Evolutionary conservation across 2,113 vertebrate genomes (phyloP).

Genomic region (Hippocampus comes): DNA sequence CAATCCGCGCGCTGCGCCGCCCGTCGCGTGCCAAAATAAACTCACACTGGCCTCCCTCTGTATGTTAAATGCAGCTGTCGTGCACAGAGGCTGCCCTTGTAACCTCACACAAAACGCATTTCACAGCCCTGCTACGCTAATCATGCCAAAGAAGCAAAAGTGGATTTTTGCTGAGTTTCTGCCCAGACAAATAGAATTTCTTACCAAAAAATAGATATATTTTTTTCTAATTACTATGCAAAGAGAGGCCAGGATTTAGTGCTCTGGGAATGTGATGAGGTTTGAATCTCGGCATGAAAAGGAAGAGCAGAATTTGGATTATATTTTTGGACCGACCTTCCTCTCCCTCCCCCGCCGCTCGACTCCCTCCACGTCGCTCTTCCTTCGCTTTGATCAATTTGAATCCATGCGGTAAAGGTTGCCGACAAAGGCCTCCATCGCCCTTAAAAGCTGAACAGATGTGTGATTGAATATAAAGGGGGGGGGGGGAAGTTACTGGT

Average conservation of each 20-base stretch:
- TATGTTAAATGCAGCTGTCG: slow-evolving; percentile 15
- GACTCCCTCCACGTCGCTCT: not conserved
- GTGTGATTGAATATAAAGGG: slow-evolving; percentile 25
- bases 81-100: slow-evolving; percentile 30
- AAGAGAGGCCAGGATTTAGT: not conserved
- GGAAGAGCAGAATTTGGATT: slow-evolving; percentile 7
- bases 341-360: slow-evolving; percentile 4
- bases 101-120: not conserved
- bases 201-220: too few relatives aligned
- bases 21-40: slow-evolving; percentile 12
- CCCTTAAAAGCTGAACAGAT: slow-evolving; percentile 49
- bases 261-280: slow-evolving; percentile 11
- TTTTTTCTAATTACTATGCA: too few relatives aligned
- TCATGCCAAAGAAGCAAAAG: too few relatives aligned
- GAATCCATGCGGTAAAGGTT: slow-evolving; percentile 32
- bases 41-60: slow-evolving; percentile 7
- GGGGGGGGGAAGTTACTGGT: too few relatives aligned
- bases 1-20: slow-evolving; percentile 29
- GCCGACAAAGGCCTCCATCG: slow-evolving; percentile 33
- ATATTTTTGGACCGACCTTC: slow-evolving; percentile 21
- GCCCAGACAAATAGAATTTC: too few relatives aligned
- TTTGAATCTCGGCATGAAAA: slow-evolving; percentile 46
- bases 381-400: slow-evolving; percentile 44
- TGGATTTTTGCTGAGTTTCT: too few relatives aligned
- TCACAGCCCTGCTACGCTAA: too few relatives aligned